These are phyloP conservation scores for Apeltes quadracus DNA, from an alignment of 2,113 vertebrate species.

Conservation along the genomic window DNA sequence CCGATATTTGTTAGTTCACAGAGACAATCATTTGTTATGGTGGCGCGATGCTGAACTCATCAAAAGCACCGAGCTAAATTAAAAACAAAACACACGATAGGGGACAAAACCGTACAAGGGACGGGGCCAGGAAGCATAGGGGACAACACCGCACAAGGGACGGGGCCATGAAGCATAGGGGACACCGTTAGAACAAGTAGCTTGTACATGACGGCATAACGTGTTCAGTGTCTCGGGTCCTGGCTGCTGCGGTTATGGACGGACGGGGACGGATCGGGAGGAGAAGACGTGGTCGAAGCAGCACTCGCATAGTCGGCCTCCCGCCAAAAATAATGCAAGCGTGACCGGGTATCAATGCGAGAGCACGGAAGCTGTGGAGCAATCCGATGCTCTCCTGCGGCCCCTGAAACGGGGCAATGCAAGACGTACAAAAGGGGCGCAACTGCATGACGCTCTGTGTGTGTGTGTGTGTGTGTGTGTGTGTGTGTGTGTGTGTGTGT, in stretches of 20 bases:
- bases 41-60: neutral
- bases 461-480: constrained; percentile 12
- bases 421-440: constrained; percentile 46
- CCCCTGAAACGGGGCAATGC: constrained; percentile 41
- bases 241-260: neutral
- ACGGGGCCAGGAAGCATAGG: no score
- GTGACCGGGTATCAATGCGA: constrained; percentile 68
- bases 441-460: constrained; percentile 29
- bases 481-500: neutral
- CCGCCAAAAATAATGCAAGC: constrained; percentile 67
- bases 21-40: neutral
- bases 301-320: constrained; percentile 58
- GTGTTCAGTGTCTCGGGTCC: no score
- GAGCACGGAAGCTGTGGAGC: constrained; percentile 46
- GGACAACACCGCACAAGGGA: no score
- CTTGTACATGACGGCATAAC: no score
- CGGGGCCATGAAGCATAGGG: no score
- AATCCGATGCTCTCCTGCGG: constrained; percentile 53
- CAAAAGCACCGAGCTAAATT: neutral
- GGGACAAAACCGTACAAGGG: no score
- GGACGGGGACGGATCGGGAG: neutral
- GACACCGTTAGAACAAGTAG: no score
- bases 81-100: no score
- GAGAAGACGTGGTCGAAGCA: constrained; percentile 43
- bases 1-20: neutral